phyloP scores from a whole-genome alignment of 30 jellyfish, hydroid and myxozoan genomes.

The Sanderia malayensis region DNA sequence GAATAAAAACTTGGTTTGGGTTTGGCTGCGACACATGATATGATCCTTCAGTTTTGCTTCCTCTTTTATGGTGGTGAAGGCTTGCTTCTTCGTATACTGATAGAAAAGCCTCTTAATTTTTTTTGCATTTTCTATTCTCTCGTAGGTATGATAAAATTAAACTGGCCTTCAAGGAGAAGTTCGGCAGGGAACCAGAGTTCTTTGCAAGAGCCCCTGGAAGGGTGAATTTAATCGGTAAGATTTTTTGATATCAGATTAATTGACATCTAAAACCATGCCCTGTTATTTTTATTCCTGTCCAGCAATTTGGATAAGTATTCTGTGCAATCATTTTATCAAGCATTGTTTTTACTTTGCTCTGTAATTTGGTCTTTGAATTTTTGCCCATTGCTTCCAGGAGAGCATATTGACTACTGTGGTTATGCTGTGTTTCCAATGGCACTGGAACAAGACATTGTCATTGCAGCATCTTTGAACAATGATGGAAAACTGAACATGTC shows the following conservation, averaged over 20 bases:
- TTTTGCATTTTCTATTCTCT: not conserved
- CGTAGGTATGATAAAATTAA: constrained; percentile 51
- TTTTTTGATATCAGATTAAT: too few species aligned
- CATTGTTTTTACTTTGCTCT: too few species aligned
- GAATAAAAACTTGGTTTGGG: too few species aligned
- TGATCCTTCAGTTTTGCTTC: too few species aligned
- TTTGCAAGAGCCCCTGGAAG: constrained; percentile 98
- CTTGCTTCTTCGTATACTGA: too few species aligned
- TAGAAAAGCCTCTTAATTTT: not conserved
- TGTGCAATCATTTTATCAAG: too few species aligned
- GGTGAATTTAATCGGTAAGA: constrained; percentile 82
- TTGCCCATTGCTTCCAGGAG: constrained; percentile 80
- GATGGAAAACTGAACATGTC: constrained; percentile 42
- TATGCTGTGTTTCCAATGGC: constrained; percentile 99
- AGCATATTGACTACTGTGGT: constrained; percentile 95
- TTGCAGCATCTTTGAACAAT: constrained; percentile 66
- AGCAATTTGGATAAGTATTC: too few species aligned
- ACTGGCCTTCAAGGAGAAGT: constrained; percentile 52
- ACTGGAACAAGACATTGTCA: constrained; percentile 82
- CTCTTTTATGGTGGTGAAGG: too few species aligned
- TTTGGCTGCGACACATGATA: too few species aligned
- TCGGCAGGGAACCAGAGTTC: constrained; percentile 66
- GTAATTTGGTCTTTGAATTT: too few species aligned
- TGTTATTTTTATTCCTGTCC: too few species aligned
- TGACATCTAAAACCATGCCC: too few species aligned